These are phyloP conservation scores for Drosophila asahinai DNA, from an alignment of 1,140 invertebrate species.

Conservation along the genomic window DNA sequence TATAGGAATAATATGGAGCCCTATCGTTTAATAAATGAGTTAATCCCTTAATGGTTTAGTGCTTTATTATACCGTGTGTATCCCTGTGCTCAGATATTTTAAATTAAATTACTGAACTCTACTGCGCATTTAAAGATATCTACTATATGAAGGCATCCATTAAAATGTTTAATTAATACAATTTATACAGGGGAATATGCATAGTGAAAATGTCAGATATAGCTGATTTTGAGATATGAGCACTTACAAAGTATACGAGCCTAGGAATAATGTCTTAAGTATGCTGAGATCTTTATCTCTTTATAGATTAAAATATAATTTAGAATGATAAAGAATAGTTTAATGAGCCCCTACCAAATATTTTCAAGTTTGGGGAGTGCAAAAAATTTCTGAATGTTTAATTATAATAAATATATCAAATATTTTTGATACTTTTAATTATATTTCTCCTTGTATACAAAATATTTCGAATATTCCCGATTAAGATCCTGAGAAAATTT, in stretches of 20 bases:
- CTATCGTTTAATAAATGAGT: neutral
- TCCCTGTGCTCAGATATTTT: neutral
- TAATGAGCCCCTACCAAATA: too few species aligned
- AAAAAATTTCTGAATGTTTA: too few species aligned
- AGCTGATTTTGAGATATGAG: too few species aligned
- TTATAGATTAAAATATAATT: too few species aligned
- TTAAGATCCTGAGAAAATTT: neutral
- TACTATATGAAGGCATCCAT: neutral
- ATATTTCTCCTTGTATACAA: neutral
- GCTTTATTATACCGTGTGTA: too few species aligned
- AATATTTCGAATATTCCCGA: conserved; percentile 1
- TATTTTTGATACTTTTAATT: neutral
- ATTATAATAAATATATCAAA: neutral
- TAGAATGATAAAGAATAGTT: too few species aligned
- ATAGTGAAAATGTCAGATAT: neutral
- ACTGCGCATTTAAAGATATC: neutral
- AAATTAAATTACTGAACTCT: neutral
- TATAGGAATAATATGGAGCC: neutral
- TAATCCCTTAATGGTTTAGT: neutral
- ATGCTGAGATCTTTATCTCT: too few species aligned
- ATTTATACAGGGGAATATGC: neutral
- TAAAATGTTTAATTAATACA: neutral
- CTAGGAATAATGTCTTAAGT: too few species aligned
- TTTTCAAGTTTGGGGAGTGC: too few species aligned
- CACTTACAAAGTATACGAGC: too few species aligned